These are phyloP conservation scores for Catostomus latipinnis DNA, from an alignment of 2,797 vertebrate species.

Conservation along the genomic window DNA sequence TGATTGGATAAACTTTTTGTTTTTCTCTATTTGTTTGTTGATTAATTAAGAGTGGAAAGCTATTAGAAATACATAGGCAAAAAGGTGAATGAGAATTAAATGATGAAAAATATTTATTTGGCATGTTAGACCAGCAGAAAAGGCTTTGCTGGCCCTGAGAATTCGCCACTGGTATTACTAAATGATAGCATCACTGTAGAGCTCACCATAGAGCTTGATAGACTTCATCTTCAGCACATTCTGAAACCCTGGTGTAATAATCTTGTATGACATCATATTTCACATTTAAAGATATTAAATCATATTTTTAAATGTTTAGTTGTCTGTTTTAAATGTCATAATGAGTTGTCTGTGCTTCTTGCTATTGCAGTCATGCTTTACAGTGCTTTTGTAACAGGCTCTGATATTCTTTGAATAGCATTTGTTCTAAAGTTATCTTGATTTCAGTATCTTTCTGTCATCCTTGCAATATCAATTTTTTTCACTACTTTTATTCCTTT, in stretches of 20 bases:
- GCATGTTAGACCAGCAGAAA: no score
- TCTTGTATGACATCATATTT: slow-evolving; percentile 6
- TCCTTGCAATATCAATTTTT: slow-evolving; percentile 47
- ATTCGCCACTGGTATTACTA: not conserved
- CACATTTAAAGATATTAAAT: slow-evolving; percentile 35
- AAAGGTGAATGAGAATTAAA: no score
- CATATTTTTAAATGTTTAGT: slow-evolving; percentile 32
- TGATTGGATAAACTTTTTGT: no score
- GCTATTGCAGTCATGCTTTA: slow-evolving; percentile 10
- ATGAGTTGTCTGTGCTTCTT: slow-evolving; percentile 15
- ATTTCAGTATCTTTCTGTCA: slow-evolving; percentile 45
- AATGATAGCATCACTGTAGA: no score
- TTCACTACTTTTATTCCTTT: slow-evolving; percentile 48
- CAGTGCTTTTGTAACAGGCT: slow-evolving; percentile 28
- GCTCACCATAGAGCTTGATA: no score
- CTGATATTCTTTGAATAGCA: slow-evolving; percentile 47
- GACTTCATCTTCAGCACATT: not conserved
- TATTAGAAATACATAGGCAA: no score
- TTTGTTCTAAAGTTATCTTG: slow-evolving; percentile 27
- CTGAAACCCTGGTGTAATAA: not conserved
- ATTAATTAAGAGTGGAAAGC: no score
- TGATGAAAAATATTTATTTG: no score
- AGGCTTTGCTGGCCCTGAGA: no score
- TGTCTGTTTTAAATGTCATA: no score
- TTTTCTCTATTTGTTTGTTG: no score